Evolutionary conservation across 2,797 vertebrate genomes (phyloP).

Genomic region (Podargus strigoides): DNA sequence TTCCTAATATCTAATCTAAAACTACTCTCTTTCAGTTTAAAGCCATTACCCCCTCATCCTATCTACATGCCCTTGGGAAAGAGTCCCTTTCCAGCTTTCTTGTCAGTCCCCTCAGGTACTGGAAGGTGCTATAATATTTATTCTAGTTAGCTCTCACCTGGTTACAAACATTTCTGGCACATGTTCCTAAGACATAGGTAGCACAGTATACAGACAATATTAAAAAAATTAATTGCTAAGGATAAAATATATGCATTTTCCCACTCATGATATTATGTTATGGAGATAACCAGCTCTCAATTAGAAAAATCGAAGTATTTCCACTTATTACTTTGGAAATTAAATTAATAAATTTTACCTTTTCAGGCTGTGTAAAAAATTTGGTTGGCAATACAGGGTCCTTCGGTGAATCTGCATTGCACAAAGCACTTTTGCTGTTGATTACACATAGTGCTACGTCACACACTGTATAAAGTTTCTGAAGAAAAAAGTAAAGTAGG

Average conservation of each 20-base stretch:
- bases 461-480: conserved; percentile 98
- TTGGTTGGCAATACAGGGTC: conserved; percentile 91
- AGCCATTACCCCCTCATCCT: too few species aligned
- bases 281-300: neutral
- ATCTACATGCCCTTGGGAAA: too few species aligned
- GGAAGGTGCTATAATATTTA: too few species aligned
- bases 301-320: neutral
- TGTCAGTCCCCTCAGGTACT: too few species aligned
- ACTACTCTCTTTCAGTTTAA: too few species aligned
- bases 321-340: neutral
- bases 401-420: conserved; percentile 93
- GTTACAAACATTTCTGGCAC: neutral
- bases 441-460: conserved; percentile 97
- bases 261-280: neutral
- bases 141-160: neutral
- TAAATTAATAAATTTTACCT: conserved; percentile 75
- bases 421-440: conserved; percentile 96
- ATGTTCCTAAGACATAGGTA: rapidly evolving
- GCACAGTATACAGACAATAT: neutral
- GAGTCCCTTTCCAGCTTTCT: too few species aligned
- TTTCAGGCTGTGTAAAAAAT: conserved; percentile 94
- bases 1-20: too few species aligned
- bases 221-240: neutral
- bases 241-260: neutral
- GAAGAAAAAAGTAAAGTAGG: neutral